phyloP scores from a whole-genome alignment of 2,888 invertebrate genomes.

The Beris chalybata region DNA sequence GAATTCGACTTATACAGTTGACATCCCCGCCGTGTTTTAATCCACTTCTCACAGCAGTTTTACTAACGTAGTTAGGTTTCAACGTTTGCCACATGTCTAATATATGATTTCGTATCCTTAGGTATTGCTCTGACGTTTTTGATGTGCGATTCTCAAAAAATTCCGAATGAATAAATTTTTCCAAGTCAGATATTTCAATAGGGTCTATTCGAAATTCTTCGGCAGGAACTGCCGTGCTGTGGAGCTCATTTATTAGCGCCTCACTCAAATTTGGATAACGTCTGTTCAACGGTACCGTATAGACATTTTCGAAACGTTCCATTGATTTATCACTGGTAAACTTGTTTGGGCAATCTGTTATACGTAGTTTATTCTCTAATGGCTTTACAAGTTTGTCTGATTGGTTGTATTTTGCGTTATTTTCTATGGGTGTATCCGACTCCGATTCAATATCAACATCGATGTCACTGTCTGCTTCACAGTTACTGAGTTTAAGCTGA shows the following conservation, averaged over 20 bases:
- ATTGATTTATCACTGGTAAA: neutral
- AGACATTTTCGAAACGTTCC: too few relatives aligned
- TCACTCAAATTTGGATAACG: constrained; percentile 29
- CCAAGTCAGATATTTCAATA: constrained; percentile 58
- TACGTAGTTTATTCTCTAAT: constrained; percentile 40
- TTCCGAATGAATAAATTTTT: constrained; percentile 60
- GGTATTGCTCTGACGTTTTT: constrained; percentile 62
- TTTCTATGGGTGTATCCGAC: constrained; percentile 50
- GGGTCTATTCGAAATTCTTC: constrained; percentile 54
- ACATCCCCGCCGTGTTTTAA: constrained; percentile 66
- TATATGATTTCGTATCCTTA: constrained; percentile 64
- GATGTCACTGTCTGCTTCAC: constrained; percentile 61
- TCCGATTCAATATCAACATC: constrained; percentile 66
- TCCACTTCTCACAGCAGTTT: constrained; percentile 61
- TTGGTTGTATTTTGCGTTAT: neutral
- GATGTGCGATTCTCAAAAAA: constrained; percentile 61
- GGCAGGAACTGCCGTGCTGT: constrained; percentile 56
- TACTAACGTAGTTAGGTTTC: constrained; percentile 62
- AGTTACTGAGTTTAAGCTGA: constrained; percentile 45
- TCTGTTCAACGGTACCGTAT: neutral
- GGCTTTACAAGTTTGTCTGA: neutral
- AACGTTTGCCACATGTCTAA: constrained; percentile 59
- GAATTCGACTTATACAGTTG: constrained; percentile 63
- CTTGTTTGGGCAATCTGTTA: neutral
- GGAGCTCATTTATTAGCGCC: constrained; percentile 42